Evolutionary conservation across 2,888 invertebrate species (phyloP), one percentile per base, ranked within the genome.

Genomic region (Ennomos quercinarius): DNA sequence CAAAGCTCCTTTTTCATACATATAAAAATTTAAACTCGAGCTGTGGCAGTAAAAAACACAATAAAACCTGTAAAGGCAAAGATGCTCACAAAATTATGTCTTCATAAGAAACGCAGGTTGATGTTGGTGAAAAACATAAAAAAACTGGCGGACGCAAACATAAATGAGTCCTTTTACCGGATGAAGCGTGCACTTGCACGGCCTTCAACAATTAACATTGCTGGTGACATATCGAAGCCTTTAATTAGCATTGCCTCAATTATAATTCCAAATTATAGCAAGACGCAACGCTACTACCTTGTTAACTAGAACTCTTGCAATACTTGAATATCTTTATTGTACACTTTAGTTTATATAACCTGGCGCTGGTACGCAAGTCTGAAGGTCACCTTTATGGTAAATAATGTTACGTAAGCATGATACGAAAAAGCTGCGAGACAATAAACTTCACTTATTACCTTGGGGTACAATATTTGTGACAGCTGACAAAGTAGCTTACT

Each of bases 301-400:
- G 27, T 43, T 34, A 44, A 57, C 57, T 39, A 38, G 9, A 51
- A 17, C n/a, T 41, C 42, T 36, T 36, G 50, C 13, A 17, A 13
- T 12, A 42, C 9, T n/a, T 8, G 27, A 17, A 17, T n/a, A 17
- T 42, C 9, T 11, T 13, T 13, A 9, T 17, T 17, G 10, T 38
- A 45, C 40, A 27, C 38, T 51, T 36, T 9, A 40, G 63, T 67
- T 63, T 67, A 67, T 53, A 63, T 67, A 65, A 67, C 61, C 45
- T 27, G 27, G 27, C 43, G 48, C 56, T 42, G 49, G 41, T 53
- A 59, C 54, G 66, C 56, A 56, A 48, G 67, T 57, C 63, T 70
- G 69, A 80, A 80, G 78, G 80, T 76, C 72, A 68, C 62, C 57
- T 57, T 67, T 71, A 71, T 74, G 63, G 67, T 68, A 76, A 74